phyloP scores from a whole-genome alignment of 2,888 invertebrate species.

The Drepanosiphum platanoidis region DNA sequence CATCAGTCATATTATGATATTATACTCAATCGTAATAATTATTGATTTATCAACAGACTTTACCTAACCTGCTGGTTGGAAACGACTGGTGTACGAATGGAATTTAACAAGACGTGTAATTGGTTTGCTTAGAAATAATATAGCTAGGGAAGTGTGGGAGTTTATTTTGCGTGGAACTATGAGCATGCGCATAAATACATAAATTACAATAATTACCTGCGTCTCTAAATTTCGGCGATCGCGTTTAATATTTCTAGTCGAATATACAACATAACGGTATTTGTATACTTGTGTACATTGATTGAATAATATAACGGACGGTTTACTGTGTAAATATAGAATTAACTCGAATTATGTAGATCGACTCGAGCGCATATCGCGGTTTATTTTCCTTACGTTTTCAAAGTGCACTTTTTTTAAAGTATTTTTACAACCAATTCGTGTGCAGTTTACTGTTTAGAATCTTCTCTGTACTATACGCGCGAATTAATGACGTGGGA shows the following conservation, averaged over 20 bases:
- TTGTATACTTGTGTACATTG: background rate
- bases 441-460: too few species aligned
- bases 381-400: too few species aligned
- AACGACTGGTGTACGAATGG: too few species aligned
- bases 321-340: background rate
- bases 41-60: background rate
- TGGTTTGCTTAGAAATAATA: background rate
- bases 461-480: too few species aligned
- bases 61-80: too few species aligned
- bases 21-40: background rate
- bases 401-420: too few species aligned
- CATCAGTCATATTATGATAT: too few species aligned
- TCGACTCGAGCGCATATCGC: too few species aligned
- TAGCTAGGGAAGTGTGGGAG: background rate
- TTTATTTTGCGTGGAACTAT: background rate
- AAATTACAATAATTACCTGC: constrained; percentile 16
- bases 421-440: too few species aligned
- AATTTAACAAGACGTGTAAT: constrained; percentile 1
- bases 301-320: background rate
- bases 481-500: too few species aligned
- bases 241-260: background rate
- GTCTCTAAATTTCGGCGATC: background rate
- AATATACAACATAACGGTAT: background rate
- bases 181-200: constrained; percentile 19
- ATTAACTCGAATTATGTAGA: background rate